A percentile compares a stretch with the other conserved stretches of the same genome.
These are phyloP conservation scores for Somateria mollissima DNA, from an alignment of 2,797 vertebrate genomes.

Conservation along the genomic window DNA sequence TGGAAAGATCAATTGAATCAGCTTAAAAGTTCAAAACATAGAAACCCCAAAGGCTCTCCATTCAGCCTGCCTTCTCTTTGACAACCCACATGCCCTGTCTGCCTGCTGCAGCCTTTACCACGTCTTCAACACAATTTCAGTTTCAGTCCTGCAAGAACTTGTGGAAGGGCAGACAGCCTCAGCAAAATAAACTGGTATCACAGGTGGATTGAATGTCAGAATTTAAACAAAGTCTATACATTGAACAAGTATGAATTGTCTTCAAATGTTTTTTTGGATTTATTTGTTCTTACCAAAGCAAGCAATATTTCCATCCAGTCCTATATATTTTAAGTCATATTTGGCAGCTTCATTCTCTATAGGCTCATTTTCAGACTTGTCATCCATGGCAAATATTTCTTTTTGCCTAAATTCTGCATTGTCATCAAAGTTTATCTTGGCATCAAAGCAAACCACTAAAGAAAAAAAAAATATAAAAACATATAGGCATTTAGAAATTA, in stretches of 20 bases:
- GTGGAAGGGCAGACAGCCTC: background rate
- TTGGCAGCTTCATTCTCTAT: conserved; percentile 94
- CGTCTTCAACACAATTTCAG: background rate
- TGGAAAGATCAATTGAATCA: background rate
- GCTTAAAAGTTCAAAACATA: background rate
- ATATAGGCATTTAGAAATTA: background rate
- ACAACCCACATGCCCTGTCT: background rate
- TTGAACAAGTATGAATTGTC: background rate
- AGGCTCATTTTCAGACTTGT: conserved; percentile 93
- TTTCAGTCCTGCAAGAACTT: background rate
- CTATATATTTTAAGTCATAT: conserved; percentile 97
- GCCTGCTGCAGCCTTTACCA: background rate
- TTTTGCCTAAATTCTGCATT: conserved; percentile 98
- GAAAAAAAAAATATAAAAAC: conserved; percentile 28
- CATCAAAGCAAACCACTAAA: conserved; percentile 97
- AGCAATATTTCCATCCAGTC: conserved; percentile 97
- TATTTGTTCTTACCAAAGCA: conserved; percentile 90
- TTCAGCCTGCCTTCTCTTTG: background rate
- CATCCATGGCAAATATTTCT: conserved; percentile 95
- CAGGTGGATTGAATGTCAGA: background rate
- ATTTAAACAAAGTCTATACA: background rate
- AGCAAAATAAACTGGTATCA: background rate
- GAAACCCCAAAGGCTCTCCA: background rate
- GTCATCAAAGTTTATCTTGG: conserved; percentile 99
- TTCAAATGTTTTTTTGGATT: background rate